Base-by-base conservation (phyloP, 1,140 invertebrate genomes). In the Holcopasites calliopsidis region DNA sequence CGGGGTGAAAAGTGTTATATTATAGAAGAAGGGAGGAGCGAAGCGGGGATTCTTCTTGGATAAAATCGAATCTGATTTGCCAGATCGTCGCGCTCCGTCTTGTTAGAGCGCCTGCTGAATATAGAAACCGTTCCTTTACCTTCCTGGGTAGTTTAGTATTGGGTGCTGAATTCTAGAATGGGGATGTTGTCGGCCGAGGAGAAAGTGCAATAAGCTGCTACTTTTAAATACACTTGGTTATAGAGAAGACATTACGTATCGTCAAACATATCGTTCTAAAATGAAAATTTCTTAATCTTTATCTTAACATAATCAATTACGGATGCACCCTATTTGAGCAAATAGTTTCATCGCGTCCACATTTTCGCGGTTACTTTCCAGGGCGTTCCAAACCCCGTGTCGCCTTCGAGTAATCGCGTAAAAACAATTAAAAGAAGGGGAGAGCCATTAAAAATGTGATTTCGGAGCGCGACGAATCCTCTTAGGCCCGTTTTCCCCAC, bases 361-460 rank as follows among this genome's bases (percentile, higher is more conserved):
- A n/a, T n/a, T n/a, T n/a, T n/a, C n/a, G n/a, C n/a, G n/a, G n/a
- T n/a, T n/a, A n/a, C n/a, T n/a, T n/a, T n/a, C n/a, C n/a, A n/a
- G n/a, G n/a, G n/a, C n/a, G n/a, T n/a, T n/a, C n/a, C 23, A 26
- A 8, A 10, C 66, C 58, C 16, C 64, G 35, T 55, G 44, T 68
- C 76, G 65, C 49, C 47, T 35, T 61, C 13, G 38, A 54, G 47
- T 64, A 38, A 82, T 79, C 72, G 61, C 72, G 80, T 77, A 64
- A 72, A 76, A 80, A 80, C 73, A 71, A 77, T 82, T 72, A 64
- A 80, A 72, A 77, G 54, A 71, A 82, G 49, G 18, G 42, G 33
- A 49, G 35, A 49, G 35, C 73, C 73, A 66, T 82, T 80, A 82
- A 82, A 72, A 76, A 68, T 35, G 64, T 61, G 79, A 81, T 81